Percentiles rank a stretch among this genome's conserved stretches.
Evolutionary conservation across 2,797 vertebrate genomes (phyloP).

Genomic region (Okamejei kenojei): DNA sequence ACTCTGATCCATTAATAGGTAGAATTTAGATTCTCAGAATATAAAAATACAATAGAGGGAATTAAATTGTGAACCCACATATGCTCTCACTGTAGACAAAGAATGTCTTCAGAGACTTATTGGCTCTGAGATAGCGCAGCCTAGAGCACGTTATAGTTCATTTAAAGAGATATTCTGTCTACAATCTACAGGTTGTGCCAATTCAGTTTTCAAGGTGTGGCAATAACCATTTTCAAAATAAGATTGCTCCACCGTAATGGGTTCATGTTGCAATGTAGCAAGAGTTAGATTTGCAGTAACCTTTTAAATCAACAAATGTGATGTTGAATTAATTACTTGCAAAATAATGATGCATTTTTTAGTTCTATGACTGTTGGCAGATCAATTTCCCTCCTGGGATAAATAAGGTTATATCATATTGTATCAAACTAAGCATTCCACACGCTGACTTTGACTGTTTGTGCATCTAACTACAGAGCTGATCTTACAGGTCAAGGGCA

Average conservation of each 20-base stretch:
- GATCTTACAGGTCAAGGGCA: not conserved
- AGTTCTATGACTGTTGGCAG: too few species aligned
- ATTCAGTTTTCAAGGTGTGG: not conserved
- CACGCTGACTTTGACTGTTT: not conserved
- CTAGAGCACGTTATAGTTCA: not conserved
- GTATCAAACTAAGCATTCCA: not conserved
- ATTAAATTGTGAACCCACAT: too few species aligned
- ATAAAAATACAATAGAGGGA: not conserved
- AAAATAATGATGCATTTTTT: not conserved
- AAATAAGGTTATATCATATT: too few species aligned
- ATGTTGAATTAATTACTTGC: not conserved
- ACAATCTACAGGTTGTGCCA: not conserved
- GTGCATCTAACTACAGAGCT: not conserved
- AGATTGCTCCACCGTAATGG: not conserved
- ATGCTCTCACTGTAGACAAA: not conserved
- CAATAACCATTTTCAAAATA: not conserved
- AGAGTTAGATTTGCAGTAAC: not conserved
- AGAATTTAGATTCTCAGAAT: not conserved
- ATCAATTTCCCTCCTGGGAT: too few species aligned
- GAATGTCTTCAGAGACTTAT: not conserved
- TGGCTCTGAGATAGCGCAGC: not conserved
- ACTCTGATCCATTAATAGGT: not conserved
- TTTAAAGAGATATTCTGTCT: not conserved
- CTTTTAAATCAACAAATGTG: not conserved
- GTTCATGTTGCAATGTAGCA: not conserved